Base-by-base conservation (phyloP, 2,113 vertebrate genomes). In the Pachycephala philippinensis region DNA sequence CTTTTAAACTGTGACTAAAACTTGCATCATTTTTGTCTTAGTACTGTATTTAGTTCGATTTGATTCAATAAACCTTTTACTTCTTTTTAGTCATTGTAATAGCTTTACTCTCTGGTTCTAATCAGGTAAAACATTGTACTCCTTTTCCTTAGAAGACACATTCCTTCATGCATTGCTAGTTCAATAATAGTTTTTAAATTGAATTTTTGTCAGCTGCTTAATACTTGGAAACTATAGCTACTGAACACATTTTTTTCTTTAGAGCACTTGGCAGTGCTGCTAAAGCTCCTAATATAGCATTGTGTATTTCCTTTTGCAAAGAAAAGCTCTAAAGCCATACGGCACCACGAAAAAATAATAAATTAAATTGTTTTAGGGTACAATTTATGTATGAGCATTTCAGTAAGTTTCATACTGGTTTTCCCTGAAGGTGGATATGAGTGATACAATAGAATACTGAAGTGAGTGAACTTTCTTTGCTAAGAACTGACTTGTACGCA, bases 131-230 rank as follows among this genome's bases (percentile, higher is more conserved):
- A 56, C 47, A 40, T 56, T 82, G n/a, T 82, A 59, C 21, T 90
- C 6, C 20, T 93, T 85, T 82, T 70, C 35, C 50, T 71, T 86
- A 59, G 60, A 90, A 95, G 78, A 75, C 78, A 40, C 28, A 26
- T 75, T 88, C 37, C 49, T 84, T 93, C 82, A 81, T 92, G 92
- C 78, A 91, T 94, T 95, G 35, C 42, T 96, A 90, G 86, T 94
- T 95, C 94, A 90, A 5, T 85, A 93, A 91, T 93, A 89, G 89
- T 71, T 84, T 94, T 84, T 91, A 83, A 96, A 94, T 91, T 75
- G 75, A 88, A 24, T 85, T 95, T 93, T 89, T 91, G 82, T 77
- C 70, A 91, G 66, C 84, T 94, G 68, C 44, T 87, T 90, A 89
- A 75, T 71, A 52, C 27, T 78, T 52, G 64, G 63, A 90, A 88